Base-by-base conservation (phyloP, 2,888 invertebrate species). In the Adelphocoris suturalis region DNA sequence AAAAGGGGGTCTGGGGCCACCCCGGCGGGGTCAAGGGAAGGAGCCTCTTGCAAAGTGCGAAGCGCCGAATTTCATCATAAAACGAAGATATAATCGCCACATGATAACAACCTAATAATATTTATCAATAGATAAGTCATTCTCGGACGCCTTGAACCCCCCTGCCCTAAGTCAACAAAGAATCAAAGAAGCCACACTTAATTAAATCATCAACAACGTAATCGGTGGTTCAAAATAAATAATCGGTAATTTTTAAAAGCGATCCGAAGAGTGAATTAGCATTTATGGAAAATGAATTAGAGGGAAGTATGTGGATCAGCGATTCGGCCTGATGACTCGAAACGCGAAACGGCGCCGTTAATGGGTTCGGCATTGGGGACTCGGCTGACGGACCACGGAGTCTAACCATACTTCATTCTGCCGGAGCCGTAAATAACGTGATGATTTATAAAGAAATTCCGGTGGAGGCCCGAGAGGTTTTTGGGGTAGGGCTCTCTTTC, bases 381-480 rank as follows among this genome's bases (percentile, higher is more conserved):
- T 52, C 52, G 52, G 27, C 55, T 82, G 82, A 52, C 82, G 82
- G 55, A 23, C 16, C 55, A 52, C 55, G 52, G 48, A 82, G 82
- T 19, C 78, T 37, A 19, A 19, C 82, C 13, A 82, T 82, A 82
- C 52, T 55, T 82, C 82, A 82, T 82, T 82, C 82, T 0, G 78
- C 46, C 46, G 37, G n/a, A 37, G 82, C 55, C 16, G 27, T 82
- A 82, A 82, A 82, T 82, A 52, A 52, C 27, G 82, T 16, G 82
- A 52, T 82, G 82, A 82, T 82, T 52, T 82, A 82, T 55, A 23
- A 82, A 55, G 82, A 55, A 82, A 82, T 82, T 82, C 82, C 82
- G 82, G 52, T 16, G 55, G 19, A n/a, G 23, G 37, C 12, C 68
- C 23, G 46, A 80, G n/a, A 80, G 80, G n/a, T 19, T 37, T 48